These are phyloP conservation scores for Penelope pileata DNA, from an alignment of 2,113 vertebrate species.

Conservation along the genomic window DNA sequence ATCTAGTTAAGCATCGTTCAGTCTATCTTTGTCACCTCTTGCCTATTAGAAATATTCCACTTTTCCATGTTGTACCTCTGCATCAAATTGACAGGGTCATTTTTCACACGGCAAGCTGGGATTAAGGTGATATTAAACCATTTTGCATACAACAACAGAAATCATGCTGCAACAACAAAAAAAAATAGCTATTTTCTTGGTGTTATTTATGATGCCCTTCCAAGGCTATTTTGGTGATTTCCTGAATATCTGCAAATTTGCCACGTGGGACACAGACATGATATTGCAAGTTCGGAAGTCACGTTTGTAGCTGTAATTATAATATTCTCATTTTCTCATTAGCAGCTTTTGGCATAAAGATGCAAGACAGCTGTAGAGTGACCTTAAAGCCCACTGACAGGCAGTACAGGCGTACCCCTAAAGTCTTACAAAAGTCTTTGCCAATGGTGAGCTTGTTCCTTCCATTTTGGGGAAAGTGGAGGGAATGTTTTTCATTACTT, in stretches of 20 bases:
- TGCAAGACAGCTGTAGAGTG: background rate
- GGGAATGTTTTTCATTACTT: background rate
- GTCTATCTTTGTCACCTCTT: constrained; percentile 62
- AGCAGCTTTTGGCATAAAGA: background rate
- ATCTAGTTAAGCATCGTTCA: constrained; percentile 62
- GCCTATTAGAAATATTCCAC: constrained; percentile 57
- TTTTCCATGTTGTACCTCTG: constrained; percentile 64
- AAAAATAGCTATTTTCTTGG: background rate
- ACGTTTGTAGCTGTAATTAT: background rate
- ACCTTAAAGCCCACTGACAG: background rate
- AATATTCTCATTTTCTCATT: background rate
- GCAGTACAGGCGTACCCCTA: background rate
- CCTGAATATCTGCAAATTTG: constrained; percentile 33
- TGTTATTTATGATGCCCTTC: constrained; percentile 52
- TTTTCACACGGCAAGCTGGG: constrained; percentile 72
- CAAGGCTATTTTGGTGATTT: constrained; percentile 29
- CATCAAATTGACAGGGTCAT: constrained; percentile 70
- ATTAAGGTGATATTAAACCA: constrained; percentile 72
- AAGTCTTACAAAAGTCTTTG: background rate
- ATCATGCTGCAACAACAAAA: background rate
- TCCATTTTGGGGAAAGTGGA: background rate
- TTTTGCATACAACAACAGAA: constrained; percentile 65
- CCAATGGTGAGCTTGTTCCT: background rate
- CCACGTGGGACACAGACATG: background rate
- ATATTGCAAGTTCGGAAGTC: constrained; percentile 36